Evolutionary conservation across 2,888 invertebrate genomes (phyloP).

Genomic region (Conomelus anceps): DNA sequence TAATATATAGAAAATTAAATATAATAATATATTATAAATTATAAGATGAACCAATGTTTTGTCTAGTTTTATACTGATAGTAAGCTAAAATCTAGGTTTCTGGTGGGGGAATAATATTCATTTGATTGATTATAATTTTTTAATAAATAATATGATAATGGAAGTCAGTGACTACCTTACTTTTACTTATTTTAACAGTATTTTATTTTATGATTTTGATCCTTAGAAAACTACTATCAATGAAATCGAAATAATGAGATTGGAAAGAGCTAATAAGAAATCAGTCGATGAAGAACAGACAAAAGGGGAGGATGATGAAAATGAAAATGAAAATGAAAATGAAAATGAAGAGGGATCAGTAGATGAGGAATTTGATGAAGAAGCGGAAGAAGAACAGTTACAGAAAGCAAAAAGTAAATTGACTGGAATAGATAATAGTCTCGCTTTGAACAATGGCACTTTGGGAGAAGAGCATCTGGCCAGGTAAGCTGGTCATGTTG

Average conservation of each 20-base stretch:
- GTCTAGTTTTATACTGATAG: too few relatives aligned
- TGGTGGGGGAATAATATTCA: too few relatives aligned
- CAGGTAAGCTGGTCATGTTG: not conserved
- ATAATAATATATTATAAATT: too few relatives aligned
- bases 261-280: constrained; percentile 39
- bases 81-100: too few relatives aligned
- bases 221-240: not conserved
- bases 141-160: too few relatives aligned
- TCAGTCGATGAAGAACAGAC: not conserved
- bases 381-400: constrained; percentile 1
- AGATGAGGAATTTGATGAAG: not conserved
- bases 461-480: not conserved
- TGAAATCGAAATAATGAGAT: not conserved
- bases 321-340: not conserved
- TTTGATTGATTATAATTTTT: too few relatives aligned
- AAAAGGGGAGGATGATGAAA: not conserved
- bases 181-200: too few relatives aligned
- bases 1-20: too few relatives aligned
- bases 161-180: too few relatives aligned
- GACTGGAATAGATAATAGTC: not conserved
- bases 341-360: not conserved
- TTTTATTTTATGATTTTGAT: too few relatives aligned
- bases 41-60: too few relatives aligned
- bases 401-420: not conserved
- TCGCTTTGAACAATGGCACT: not conserved